These are phyloP conservation scores for Orthonevra nobilis DNA, from an alignment of 2,888 invertebrate species.

Conservation along the genomic window DNA sequence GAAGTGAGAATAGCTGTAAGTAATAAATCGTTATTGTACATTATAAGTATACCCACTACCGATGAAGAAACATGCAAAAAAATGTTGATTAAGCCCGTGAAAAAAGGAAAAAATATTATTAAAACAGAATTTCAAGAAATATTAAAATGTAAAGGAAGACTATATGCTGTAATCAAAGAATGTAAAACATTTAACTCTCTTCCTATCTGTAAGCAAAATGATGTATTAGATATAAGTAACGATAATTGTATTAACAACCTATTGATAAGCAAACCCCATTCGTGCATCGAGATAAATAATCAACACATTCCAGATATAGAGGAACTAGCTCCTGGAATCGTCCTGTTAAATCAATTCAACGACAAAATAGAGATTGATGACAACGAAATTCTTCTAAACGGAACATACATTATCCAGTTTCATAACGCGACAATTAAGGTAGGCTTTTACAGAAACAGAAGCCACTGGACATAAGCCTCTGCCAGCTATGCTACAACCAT, in stretches of 20 bases:
- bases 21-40: conserved; percentile 47
- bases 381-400: too few species aligned
- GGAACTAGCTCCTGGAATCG: too few species aligned
- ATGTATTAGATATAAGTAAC: conserved; percentile 40
- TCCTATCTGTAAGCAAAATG: conserved; percentile 43
- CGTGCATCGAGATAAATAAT: conserved; percentile 40
- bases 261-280: conserved; percentile 40
- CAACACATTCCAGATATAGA: conserved; percentile 24
- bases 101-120: conserved; percentile 37
- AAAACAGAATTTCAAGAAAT: conserved; percentile 49
- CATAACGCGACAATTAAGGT: too few species aligned
- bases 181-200: conserved; percentile 10
- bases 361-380: conserved; percentile 1
- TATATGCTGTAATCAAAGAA: background rate
- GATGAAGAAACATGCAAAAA: conserved; percentile 35
- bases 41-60: conserved; percentile 40
- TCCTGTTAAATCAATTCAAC: conserved; percentile 2
- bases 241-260: conserved; percentile 54
- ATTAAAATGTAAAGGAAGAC: conserved; percentile 9
- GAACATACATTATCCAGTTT: too few species aligned
- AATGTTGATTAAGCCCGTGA: conserved; percentile 46
- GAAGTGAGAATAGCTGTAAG: conserved; percentile 54
- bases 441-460: too few species aligned
- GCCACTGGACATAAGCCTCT: conserved; percentile 1
- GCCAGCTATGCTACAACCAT: too few species aligned